Percentiles rank a stretch among this genome's conserved stretches.
phyloP scores from a whole-genome alignment of 2,113 vertebrate species.

The Chrysemys picta region DNA sequence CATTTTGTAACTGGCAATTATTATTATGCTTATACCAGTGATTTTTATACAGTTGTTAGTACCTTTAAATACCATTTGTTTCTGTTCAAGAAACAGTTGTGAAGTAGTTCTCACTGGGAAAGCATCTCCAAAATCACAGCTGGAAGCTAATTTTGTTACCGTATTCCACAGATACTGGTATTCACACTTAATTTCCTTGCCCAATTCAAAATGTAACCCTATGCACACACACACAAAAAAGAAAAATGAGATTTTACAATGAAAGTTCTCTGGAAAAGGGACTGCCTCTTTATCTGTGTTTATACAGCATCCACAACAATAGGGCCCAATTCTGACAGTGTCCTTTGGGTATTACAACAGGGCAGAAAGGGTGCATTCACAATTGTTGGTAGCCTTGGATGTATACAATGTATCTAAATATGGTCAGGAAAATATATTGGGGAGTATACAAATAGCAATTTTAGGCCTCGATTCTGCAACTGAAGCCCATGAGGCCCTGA shows the following conservation, averaged over 20 bases:
- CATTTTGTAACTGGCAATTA: not conserved
- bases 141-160: not conserved
- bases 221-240: not conserved
- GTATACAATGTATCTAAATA: not conserved
- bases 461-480: not conserved
- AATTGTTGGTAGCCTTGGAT: not conserved
- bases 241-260: not conserved
- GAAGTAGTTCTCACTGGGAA: conserved; percentile 55
- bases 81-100: conserved; percentile 32
- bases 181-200: conserved; percentile 38
- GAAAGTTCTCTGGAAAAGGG: not conserved
- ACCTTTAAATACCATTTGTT: conserved; percentile 25
- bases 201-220: conserved; percentile 43
- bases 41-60: not conserved
- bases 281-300: not conserved
- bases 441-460: not conserved
- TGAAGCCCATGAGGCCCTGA: not conserved
- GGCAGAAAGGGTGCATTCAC: not conserved
- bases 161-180: conserved; percentile 56
- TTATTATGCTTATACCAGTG: not conserved
- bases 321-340: not conserved
- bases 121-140: conserved; percentile 30
- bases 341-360: not conserved
- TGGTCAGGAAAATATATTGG: not conserved
- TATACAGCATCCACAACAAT: not conserved